Conservation (phyloP, 2,113 vertebrate species). For the Poecile atricapillus region DNA sequence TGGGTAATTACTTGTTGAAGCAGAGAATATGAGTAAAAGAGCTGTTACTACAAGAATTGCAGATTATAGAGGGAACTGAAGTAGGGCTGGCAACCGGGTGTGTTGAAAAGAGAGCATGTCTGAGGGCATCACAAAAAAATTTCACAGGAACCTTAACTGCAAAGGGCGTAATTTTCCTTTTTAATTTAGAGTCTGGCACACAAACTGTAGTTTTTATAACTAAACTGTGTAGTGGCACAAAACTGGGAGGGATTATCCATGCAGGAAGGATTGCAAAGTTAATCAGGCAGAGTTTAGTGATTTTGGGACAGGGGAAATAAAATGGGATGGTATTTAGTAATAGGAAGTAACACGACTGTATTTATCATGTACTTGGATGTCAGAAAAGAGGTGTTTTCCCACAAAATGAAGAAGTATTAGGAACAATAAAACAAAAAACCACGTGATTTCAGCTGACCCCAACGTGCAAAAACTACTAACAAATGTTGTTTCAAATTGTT, state of each 20-base stretch:
- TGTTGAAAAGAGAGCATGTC: fast-evolving
- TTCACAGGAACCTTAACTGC: neutral
- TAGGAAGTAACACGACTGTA: neutral
- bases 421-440: neutral
- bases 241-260: neutral
- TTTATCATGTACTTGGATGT: neutral
- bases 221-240: neutral
- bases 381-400: neutral
- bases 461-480: neutral
- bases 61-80: neutral
- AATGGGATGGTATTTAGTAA: neutral
- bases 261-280: neutral
- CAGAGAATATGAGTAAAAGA: neutral
- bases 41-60: neutral
- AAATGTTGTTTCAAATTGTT: neutral
- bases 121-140: neutral
- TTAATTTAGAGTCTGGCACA: neutral
- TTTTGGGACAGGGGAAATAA: neutral
- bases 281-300: neutral
- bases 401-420: neutral
- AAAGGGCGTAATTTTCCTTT: neutral
- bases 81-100: fast-evolving
- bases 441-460: neutral
- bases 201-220: neutral
- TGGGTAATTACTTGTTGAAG: neutral